Base-by-base conservation (phyloP, 2,888 invertebrate genomes). In the Dichetophora obliterata region DNA sequence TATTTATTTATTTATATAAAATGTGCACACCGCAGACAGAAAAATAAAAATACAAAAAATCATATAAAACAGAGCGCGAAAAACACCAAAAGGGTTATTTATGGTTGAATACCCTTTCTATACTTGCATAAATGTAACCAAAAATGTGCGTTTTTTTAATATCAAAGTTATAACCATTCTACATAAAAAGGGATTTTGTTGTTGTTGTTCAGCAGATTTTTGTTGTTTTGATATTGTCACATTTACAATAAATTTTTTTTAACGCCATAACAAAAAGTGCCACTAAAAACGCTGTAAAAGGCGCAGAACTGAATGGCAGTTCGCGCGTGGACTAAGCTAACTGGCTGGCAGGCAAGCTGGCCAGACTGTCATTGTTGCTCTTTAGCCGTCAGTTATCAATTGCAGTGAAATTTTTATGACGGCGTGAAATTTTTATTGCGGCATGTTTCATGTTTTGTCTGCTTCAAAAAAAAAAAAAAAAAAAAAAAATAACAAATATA, bases 341-440 rank as follows among this genome's bases (percentile, higher is more conserved):
- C 5, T 54, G 54, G 54, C 54, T 19, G 54, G n/a, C 19, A 22
- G 54, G 22, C 24, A 59, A 57, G 22, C 19, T 19, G 57, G 57
- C 27, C 57, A 22, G 22, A 59, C 22, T 24, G 57, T 16, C n/a
- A 22, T 54, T n/a, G 57, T 59, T 59, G 57, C 24, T 59, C 9
- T 43, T 43, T 14, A 43, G 19, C 19, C 34, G 57, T 57, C 71
- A 43, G 57, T 43, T 71, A 71, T 59, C 71, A 71, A 59, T 71
- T 71, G 71, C 71, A 71, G 14, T 71, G 57, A 71, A 71, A 71
- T 57, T 59, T 71, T 59, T 59, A 71, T 71, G 71, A 59, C 59
- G 71, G 57, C 22, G 71, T 71, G 71, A 71, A 71, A 57, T 22
- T 57, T 57, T 57, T 71, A 50, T 24, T 48, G 68, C 63, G 27